Base-by-base conservation (phyloP, 2,888 invertebrate species). In the Drosophila nigritarsus region DNA sequence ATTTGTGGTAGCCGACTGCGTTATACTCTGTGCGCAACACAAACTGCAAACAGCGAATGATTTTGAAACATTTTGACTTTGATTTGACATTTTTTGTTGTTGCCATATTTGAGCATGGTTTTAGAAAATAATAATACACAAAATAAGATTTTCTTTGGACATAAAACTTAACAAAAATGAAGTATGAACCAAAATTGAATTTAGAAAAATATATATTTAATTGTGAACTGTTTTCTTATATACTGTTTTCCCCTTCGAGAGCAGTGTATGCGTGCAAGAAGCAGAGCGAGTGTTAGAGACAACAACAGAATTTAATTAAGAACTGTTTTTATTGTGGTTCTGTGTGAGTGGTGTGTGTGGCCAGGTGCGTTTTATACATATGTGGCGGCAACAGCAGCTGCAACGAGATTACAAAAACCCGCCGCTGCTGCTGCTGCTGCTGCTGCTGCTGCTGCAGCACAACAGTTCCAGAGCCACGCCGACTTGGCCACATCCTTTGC, bases 401-500 rank as follows among this genome's bases (percentile, higher is more conserved):
- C 78, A 79, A 78, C 61, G 56, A 75, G 63, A 53, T 48, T 55
- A 70, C 45, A 54, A 53, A 63, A 53, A 40, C 40, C 61, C 53
- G 69, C 29, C 11, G 27, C 18, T 49, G 15, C 24, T 24, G 27
- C 9, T 49, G 15, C n/a, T 50, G 15, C 50, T 18, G 27, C 5
- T 49, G 15, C 6, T 49, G 27, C 6, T 48, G 7, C 18, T 48
- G 48, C 27, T 58, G 53, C 56, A 1, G 13, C 49, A 58, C 71
- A 80, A 54, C 50, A 54, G 40, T 45, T 54, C 58, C 65, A 60
- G 66, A 30, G 13, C 18, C 61, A 7, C 6, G 49, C 15, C 42
- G 66, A 64, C 49, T 64, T 50, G 56, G 79, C 53, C 79, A 75
- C 75, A 83, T 87, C 89, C 85, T 89, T 87, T 87, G 89, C 82